These are phyloP conservation scores for Odontomyia ornata DNA, from an alignment of 2,888 invertebrate species.

Conservation along the genomic window DNA sequence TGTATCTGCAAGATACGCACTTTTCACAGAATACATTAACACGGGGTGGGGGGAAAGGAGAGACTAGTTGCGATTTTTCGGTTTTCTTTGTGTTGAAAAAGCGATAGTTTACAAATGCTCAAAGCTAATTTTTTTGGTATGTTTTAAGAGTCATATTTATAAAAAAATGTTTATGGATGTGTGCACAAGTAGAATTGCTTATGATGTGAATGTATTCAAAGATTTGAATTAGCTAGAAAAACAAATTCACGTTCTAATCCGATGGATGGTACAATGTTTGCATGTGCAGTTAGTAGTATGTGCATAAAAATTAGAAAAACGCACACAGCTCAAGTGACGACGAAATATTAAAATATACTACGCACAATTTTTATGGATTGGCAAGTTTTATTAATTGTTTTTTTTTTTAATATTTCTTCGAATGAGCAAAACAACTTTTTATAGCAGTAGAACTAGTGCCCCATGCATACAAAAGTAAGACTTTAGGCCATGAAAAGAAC, in stretches of 20 bases:
- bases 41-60: neutral
- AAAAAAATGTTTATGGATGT: neutral
- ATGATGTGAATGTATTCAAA: neutral
- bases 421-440: too few relatives aligned
- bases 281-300: conserved; percentile 7
- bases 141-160: neutral
- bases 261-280: neutral
- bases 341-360: neutral
- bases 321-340: neutral
- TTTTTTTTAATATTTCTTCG: too few relatives aligned
- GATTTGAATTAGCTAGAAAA: neutral
- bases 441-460: too few relatives aligned
- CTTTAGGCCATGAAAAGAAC: too few relatives aligned
- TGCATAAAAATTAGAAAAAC: neutral
- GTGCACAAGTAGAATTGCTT: neutral
- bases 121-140: neutral
- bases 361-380: neutral
- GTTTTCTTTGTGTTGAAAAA: neutral
- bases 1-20: neutral
- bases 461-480: too few relatives aligned
- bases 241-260: neutral
- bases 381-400: neutral
- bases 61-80: neutral
- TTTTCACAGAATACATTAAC: neutral
- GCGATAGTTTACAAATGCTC: neutral